A percentile compares a stretch with the other conserved stretches of the same genome.
phyloP scores from a whole-genome alignment of 2,113 vertebrate genomes.

The Chelonoidis abingdonii region DNA sequence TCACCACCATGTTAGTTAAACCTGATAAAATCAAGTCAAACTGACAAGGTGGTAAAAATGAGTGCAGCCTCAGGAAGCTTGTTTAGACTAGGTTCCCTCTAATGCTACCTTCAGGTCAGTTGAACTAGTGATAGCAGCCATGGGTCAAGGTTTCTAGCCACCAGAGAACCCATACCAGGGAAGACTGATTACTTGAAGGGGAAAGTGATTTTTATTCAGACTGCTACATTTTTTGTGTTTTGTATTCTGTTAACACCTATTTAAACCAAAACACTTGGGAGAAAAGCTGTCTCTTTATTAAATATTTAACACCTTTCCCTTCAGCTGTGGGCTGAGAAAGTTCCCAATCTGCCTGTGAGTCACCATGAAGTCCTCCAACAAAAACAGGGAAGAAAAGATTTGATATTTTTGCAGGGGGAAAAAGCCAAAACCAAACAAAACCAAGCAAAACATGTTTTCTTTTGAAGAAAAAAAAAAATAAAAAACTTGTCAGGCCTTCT shows the following conservation, averaged over 20 bases:
- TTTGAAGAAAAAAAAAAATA: conserved; percentile 11
- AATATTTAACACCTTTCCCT: conserved; percentile 71
- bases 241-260: conserved; percentile 58
- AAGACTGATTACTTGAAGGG: background rate
- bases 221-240: conserved; percentile 61
- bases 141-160: rapidly evolving
- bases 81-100: background rate
- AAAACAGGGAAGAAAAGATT: conserved; percentile 51
- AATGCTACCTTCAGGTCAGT: background rate
- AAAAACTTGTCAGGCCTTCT: background rate
- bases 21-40: background rate
- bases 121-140: background rate
- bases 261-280: conserved; percentile 68
- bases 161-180: background rate
- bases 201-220: conserved; percentile 28
- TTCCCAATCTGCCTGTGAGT: conserved; percentile 71
- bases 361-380: conserved; percentile 53
- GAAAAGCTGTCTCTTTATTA: conserved; percentile 67
- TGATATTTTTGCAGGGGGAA: conserved; percentile 13
- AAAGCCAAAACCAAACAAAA: background rate
- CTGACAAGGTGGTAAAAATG: background rate
- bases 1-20: background rate
- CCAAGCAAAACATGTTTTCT: background rate
- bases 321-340: conserved; percentile 68
- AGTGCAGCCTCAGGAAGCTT: background rate